Percentiles rank a stretch among this genome's conserved stretches.
These are phyloP conservation scores for Amphipoea lucens DNA, from an alignment of 2,888 invertebrate genomes.

Conservation along the genomic window DNA sequence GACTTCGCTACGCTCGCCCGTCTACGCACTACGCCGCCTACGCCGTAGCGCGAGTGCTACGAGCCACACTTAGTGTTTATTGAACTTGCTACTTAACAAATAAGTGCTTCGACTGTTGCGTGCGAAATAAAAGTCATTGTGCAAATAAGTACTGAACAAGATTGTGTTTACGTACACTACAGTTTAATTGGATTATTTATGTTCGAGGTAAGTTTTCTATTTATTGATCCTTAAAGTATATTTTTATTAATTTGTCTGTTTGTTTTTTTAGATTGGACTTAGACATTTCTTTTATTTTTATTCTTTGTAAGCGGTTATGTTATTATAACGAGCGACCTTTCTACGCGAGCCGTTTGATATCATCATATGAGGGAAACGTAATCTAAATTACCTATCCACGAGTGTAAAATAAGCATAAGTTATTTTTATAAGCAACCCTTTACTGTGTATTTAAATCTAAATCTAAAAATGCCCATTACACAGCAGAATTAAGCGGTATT, in stretches of 20 bases:
- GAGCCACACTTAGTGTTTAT: constrained; percentile 67
- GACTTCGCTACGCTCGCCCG: constrained; percentile 73
- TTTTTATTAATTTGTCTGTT: neutral
- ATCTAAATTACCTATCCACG: constrained; percentile 29
- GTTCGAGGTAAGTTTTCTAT: constrained; percentile 56
- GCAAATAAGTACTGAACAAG: constrained; percentile 52
- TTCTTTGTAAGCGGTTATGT: neutral
- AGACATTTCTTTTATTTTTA: constrained; percentile 12
- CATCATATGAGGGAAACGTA: constrained; percentile 28
- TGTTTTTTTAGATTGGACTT: neutral
- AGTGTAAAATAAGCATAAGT: constrained; percentile 43
- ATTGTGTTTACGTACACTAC: constrained; percentile 57
- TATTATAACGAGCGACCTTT: constrained; percentile 40
- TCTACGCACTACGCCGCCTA: constrained; percentile 65
- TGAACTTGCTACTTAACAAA: constrained; percentile 65
- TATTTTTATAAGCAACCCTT: constrained; percentile 45
- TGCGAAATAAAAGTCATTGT: constrained; percentile 57
- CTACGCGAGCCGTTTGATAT: constrained; percentile 23
- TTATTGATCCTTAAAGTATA: neutral
- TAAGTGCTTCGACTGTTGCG: constrained; percentile 64
- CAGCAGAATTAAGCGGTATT: constrained; percentile 46
- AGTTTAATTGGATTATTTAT: constrained; percentile 62
- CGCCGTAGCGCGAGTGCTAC: constrained; percentile 70
- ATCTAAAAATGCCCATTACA: constrained; percentile 11
- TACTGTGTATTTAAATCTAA: constrained; percentile 29